A percentile compares a stretch with the other conserved stretches of the same genome.
Conservation (phyloP, 1,140 invertebrate species). For the Danaus melanippus region DNA sequence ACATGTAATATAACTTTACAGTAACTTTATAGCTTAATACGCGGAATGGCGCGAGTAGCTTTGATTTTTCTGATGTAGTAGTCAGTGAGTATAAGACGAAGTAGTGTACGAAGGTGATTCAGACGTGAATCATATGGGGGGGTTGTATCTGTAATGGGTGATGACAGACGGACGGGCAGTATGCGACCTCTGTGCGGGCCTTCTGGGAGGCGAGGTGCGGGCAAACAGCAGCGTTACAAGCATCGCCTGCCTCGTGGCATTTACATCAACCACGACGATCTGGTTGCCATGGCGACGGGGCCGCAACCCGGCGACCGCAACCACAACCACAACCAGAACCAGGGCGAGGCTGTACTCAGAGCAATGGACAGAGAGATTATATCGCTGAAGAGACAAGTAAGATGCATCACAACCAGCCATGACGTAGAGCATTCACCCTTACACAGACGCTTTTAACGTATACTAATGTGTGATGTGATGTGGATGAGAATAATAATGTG, state of each 20-base stretch:
- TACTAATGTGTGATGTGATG: constrained; percentile 45
- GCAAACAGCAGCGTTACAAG: constrained; percentile 85
- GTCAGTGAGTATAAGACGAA: no score
- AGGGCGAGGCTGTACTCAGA: constrained; percentile 88
- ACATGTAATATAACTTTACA: neutral
- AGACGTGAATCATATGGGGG: constrained; percentile 8
- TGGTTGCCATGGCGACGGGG: constrained; percentile 87
- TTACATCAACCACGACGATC: constrained; percentile 97
- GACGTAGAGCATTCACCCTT: constrained; percentile 48
- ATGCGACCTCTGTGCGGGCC: constrained; percentile 82
- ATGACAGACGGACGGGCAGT: constrained; percentile 81
- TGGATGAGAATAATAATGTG: constrained; percentile 25
- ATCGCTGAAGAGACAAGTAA: constrained; percentile 92
- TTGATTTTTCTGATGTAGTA: no score
- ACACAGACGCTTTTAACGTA: constrained; percentile 20
- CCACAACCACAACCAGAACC: constrained; percentile 73
- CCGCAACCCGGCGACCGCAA: constrained; percentile 69
- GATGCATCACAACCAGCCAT: constrained; percentile 38
- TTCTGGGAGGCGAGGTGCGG: constrained; percentile 66
- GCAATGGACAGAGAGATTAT: constrained; percentile 94
- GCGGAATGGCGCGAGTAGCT: constrained; percentile 1
- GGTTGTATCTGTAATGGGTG: constrained; percentile 46
- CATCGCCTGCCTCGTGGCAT: constrained; percentile 95
- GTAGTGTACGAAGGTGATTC: no score
- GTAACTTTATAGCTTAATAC: constrained; percentile 11